These are phyloP conservation scores for Dryas iulia DNA, from an alignment of 1,140 invertebrate species.

Conservation along the genomic window DNA sequence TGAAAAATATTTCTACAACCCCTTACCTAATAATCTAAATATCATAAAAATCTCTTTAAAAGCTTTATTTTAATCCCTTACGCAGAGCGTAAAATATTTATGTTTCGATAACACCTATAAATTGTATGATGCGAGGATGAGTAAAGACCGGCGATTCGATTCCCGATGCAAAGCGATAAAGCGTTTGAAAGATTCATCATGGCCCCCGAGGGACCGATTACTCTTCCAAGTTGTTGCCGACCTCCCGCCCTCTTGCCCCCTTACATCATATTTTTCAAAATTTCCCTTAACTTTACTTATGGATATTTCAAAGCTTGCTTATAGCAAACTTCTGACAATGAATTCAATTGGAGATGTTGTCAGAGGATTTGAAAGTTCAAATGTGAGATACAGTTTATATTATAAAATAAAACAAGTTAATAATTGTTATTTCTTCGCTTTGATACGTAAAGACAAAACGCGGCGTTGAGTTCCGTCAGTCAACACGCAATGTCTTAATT, in stretches of 20 bases:
- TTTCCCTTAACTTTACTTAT: conserved; percentile 49
- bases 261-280: conserved; percentile 30
- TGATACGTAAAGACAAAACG: too few relatives aligned
- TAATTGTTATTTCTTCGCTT: too few relatives aligned
- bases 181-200: conserved; percentile 74
- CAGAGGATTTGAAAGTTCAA: conserved; percentile 5
- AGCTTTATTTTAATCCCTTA: conserved; percentile 13
- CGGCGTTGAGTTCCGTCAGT: too few relatives aligned
- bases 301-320: conserved; percentile 42
- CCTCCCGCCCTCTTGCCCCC: conserved; percentile 47
- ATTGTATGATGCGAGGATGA: conserved; percentile 30
- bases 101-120: conserved; percentile 28
- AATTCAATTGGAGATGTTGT: conserved; percentile 41
- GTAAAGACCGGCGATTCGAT: conserved; percentile 50
- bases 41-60: conserved; percentile 1
- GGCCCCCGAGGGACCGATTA: conserved; percentile 59
- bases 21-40: background rate
- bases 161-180: conserved; percentile 69
- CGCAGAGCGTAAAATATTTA: conserved; percentile 19
- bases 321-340: conserved; percentile 46
- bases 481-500: too few relatives aligned
- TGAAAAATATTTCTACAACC: conserved; percentile 7
- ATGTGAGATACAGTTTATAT: background rate
- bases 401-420: background rate
- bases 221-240: conserved; percentile 63